A percentile compares a stretch with the other conserved stretches of the same genome.
Evolutionary conservation across 2,888 invertebrate genomes (phyloP).

Genomic region (Hartigia nigra): DNA sequence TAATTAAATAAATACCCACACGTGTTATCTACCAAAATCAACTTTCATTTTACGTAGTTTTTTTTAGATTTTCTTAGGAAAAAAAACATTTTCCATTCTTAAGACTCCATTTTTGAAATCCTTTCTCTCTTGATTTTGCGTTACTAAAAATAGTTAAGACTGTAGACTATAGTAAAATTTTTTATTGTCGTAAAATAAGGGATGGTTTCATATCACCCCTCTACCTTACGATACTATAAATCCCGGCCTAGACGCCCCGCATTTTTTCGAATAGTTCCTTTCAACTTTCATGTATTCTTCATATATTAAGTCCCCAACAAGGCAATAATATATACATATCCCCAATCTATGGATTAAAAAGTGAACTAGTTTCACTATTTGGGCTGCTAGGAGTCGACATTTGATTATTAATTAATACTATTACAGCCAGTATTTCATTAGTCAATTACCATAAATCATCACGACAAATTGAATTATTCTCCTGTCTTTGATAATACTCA

Average conservation of each 20-base stretch:
- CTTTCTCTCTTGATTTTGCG: background rate
- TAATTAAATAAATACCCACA: conserved; percentile 3
- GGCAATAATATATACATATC: too few relatives aligned
- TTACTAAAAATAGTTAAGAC: background rate
- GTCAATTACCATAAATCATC: conserved; percentile 70
- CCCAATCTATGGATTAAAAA: too few relatives aligned
- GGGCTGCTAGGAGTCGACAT: too few relatives aligned
- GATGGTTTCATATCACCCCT: conserved; percentile 28
- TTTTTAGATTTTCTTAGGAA: background rate
- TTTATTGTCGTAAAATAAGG: background rate
- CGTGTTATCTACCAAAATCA: background rate
- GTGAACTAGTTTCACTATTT: too few relatives aligned
- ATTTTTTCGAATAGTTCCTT: too few relatives aligned
- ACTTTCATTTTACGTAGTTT: background rate
- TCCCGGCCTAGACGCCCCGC: too few relatives aligned
- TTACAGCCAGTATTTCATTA: too few relatives aligned
- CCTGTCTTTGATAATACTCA: conserved; percentile 69
- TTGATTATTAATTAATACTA: too few relatives aligned
- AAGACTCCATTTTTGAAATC: background rate
- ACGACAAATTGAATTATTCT: conserved; percentile 72
- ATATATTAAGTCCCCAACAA: too few relatives aligned
- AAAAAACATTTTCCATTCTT: background rate
- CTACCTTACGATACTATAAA: conserved; percentile 65
- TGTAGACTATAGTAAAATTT: background rate
- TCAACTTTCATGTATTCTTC: too few relatives aligned